phyloP scores from a whole-genome alignment of 2,888 invertebrate species.

The Polyommatus iphigenia region DNA sequence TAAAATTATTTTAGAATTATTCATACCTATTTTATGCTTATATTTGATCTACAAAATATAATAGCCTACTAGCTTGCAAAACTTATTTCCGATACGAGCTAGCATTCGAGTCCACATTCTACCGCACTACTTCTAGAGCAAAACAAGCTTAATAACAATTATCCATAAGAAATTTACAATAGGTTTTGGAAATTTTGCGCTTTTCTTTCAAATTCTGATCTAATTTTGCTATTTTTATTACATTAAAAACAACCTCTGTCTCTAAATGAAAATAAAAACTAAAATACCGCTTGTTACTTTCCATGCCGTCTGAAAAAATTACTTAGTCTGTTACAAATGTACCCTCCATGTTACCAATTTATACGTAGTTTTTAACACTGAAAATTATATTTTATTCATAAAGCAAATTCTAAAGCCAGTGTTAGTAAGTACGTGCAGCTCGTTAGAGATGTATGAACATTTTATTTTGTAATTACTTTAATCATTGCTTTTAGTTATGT shows the following conservation, averaged over 20 bases:
- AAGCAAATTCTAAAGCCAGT: not conserved
- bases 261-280: not conserved
- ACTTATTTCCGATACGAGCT: not conserved
- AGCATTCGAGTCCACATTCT: constrained; percentile 12
- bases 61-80: not conserved
- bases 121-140: constrained; percentile 23
- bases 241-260: not conserved
- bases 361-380: not conserved
- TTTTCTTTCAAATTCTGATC: constrained; percentile 9
- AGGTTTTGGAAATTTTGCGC: not conserved
- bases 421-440: not conserved
- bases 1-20: not conserved
- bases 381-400: not conserved
- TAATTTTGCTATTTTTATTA: not conserved
- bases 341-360: not conserved
- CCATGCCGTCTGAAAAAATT: constrained; percentile 11
- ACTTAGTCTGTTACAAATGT: not conserved
- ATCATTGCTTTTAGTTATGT: not conserved
- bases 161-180: not conserved
- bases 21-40: not conserved
- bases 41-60: constrained; percentile 20
- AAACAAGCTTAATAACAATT: not conserved
- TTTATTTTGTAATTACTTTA: not conserved
- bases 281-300: not conserved
- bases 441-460: not conserved